These are phyloP conservation scores for Hippopotamus amphibius DNA, from an alignment of 2,113 vertebrate genomes.

Conservation along the genomic window DNA sequence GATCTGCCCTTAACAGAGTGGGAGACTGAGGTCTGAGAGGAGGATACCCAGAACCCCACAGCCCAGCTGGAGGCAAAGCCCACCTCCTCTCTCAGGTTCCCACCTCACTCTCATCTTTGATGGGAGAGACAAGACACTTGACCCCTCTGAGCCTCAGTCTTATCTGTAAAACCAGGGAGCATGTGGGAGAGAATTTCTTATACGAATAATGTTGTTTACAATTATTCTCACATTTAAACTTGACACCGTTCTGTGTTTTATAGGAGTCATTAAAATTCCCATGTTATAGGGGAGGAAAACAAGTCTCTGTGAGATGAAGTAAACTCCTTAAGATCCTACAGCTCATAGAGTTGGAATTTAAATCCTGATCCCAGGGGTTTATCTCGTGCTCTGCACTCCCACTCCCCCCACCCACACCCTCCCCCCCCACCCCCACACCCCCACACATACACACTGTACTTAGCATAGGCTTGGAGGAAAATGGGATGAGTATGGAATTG, in stretches of 20 bases:
- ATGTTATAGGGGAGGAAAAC: background rate
- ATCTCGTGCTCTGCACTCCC: background rate
- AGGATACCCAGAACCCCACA: background rate
- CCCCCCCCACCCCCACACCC: background rate
- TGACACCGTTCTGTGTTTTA: conserved; percentile 6
- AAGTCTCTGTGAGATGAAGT: conserved; percentile 3
- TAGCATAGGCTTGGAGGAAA: background rate
- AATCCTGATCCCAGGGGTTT: background rate
- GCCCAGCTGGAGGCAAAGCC: background rate
- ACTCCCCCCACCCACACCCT: background rate
- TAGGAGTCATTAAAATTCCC: background rate
- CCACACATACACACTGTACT: background rate
- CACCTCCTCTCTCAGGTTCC: background rate
- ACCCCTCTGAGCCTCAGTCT: background rate
- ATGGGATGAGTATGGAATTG: background rate
- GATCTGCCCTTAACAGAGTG: background rate
- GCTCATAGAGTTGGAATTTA: background rate
- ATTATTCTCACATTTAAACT: conserved; percentile 17
- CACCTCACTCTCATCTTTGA: background rate
- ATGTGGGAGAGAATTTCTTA: background rate
- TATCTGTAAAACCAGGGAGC: background rate
- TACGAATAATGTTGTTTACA: background rate
- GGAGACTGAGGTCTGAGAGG: background rate
- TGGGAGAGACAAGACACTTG: background rate
- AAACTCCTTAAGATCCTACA: background rate